A percentile compares a stretch with the other conserved stretches of the same genome.
Conservation (phyloP, 2,797 vertebrate species). For the Semaprochilodus insignis region DNA sequence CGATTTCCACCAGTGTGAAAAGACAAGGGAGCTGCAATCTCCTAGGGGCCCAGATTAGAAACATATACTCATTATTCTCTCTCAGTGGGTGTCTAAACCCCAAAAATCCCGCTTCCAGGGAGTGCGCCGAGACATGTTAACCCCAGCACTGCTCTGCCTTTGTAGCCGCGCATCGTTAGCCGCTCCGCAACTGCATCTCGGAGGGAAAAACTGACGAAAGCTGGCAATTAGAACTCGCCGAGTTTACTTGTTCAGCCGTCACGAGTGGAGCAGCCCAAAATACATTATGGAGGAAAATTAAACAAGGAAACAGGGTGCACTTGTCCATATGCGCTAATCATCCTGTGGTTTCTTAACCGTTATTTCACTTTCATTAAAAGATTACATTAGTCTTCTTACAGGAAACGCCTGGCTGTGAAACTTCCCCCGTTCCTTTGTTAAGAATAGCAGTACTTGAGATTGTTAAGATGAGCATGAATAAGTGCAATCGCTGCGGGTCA, state of each 20-base stretch:
- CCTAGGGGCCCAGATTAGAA: conserved; percentile 86
- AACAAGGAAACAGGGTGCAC: conserved; percentile 31
- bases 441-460: conserved; percentile 26
- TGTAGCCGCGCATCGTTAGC: conserved; percentile 77
- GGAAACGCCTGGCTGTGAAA: conserved; percentile 31
- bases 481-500: conserved; percentile 22
- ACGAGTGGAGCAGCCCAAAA: conserved; percentile 73
- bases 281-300: conserved; percentile 58
- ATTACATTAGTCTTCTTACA: conserved; percentile 43
- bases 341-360: conserved; percentile 37
- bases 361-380: conserved; percentile 54
- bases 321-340: conserved; percentile 31
- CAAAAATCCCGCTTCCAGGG: conserved; percentile 82
- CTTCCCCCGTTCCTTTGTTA: conserved; percentile 3
- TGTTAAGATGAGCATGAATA: conserved; percentile 29
- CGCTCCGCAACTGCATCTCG: conserved; percentile 64
- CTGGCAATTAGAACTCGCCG: conserved; percentile 76
- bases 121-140: conserved; percentile 76
- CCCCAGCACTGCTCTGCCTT: conserved; percentile 70
- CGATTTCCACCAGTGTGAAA: conserved; percentile 80
- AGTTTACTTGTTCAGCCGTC: conserved; percentile 70
- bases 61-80: conserved; percentile 87
- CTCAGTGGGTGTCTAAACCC: conserved; percentile 85
- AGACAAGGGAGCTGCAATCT: conserved; percentile 79
- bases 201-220: conserved; percentile 69